phyloP scores from a whole-genome alignment of 2,797 vertebrate genomes.

The Smutsia temminckii region DNA sequence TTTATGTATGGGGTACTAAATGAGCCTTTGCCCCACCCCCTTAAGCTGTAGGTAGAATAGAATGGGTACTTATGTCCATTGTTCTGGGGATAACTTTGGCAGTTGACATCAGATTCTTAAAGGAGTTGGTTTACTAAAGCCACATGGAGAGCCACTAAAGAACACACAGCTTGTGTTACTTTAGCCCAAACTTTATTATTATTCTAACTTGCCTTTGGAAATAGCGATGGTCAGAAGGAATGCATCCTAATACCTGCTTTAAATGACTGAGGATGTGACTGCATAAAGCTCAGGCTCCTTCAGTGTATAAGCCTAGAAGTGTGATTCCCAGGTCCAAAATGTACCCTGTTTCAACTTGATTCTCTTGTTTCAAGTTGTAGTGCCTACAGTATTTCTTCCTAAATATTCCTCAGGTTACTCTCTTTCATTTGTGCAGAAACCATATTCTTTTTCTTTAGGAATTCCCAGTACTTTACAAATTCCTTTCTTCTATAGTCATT shows the following conservation, averaged over 20 bases:
- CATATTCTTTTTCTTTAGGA: neutral
- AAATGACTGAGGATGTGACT: neutral
- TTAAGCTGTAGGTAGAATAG: neutral
- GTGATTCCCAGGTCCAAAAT: neutral
- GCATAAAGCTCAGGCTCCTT: neutral
- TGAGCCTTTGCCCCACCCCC: neutral
- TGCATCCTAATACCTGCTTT: neutral
- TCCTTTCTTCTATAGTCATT: neutral
- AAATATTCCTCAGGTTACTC: neutral
- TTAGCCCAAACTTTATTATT: neutral
- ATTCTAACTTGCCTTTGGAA: neutral
- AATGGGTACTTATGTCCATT: neutral
- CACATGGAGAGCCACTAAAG: neutral
- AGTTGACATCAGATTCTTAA: neutral
- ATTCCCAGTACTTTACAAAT: neutral
- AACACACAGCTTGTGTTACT: neutral
- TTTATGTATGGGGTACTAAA: conserved; percentile 7
- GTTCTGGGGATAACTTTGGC: neutral
- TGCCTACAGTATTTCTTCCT: neutral
- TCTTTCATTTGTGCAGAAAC: conserved; percentile 28
- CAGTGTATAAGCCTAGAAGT: neutral
- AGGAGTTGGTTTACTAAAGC: neutral
- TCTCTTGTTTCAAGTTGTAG: conserved; percentile 32
- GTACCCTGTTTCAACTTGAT: neutral
- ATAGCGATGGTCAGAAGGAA: neutral